Evolutionary conservation across 2,888 invertebrate species (phyloP).

Genomic region (Tanytarsus gracilentus): DNA sequence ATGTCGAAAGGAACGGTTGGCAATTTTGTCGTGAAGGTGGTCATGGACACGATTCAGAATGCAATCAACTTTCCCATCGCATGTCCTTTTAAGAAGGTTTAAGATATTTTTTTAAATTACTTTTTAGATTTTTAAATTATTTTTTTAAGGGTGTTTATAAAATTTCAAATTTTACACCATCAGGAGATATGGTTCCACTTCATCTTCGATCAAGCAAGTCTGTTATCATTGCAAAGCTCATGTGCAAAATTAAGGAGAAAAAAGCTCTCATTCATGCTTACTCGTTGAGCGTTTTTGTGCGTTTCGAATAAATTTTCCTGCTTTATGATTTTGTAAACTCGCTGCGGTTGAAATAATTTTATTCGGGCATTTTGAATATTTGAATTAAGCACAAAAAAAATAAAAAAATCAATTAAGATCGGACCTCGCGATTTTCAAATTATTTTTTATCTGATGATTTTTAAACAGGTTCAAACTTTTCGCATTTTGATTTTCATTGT

Average conservation of each 20-base stretch:
- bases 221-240: not conserved
- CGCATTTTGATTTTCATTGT: no score
- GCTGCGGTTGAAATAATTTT: not conserved
- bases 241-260: not conserved
- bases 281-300: not conserved
- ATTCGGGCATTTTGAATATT: not conserved
- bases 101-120: not conserved
- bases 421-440: no score
- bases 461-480: no score
- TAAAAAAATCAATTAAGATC: no score
- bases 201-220: not conserved
- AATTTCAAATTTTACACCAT: not conserved
- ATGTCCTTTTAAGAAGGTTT: no score
- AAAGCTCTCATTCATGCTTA: not conserved
- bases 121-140: not conserved
- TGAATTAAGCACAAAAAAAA: no score
- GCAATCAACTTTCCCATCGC: no score
- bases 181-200: not conserved
- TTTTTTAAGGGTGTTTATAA: not conserved
- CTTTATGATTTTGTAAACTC: not conserved
- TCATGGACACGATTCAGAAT: no score
- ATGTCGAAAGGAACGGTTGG: no score
- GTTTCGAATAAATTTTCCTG: constrained; percentile 2
- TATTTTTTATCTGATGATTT: no score
- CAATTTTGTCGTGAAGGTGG: no score